Evolutionary conservation across 2,113 vertebrate species (phyloP), one percentile per base, ranked within the genome.

Genomic region (Atlantisia rogersi): DNA sequence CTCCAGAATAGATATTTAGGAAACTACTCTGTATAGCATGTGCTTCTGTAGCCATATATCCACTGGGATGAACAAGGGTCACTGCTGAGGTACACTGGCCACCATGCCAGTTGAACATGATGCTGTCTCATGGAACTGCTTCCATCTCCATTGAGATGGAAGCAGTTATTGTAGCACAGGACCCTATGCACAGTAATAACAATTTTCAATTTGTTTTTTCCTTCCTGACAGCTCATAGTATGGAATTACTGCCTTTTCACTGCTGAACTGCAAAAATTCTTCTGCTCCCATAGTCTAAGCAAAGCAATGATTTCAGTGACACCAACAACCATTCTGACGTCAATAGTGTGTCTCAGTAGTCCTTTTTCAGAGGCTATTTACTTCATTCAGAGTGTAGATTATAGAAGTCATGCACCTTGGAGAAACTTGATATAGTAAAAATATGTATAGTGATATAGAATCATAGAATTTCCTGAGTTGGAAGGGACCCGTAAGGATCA

Each of bases 71-170:
- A 75, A 31, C n/a, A 84, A 52, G 9, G 40, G 48, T 68, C n/a
- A 24, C 13, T 63, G 17, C 39, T 82, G 86, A 81, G 44, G 40
- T 7, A 44, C 4, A 2, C 39, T 15, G 42, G 24, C 20, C 24
- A 62, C 26, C 6, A 19, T 1, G 0, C 26, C 52, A 52, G 32
- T 44, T 25, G 67, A 75, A 15, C n/a, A 14, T 0, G 0, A 19
- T 22, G 10, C 4, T 40, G 21, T 78, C 16, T 74, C 17, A 26
- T 58, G 83, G 37, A 42, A 60, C n/a, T n/a, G 19, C 32, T 28
- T 79, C 15, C 12, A 55, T 16, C 21, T 42, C 31, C 7, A 40
- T 3, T 12, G 60, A 82, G 52, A 65, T 67, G 19, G 40, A 78
- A 59, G 24, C 20, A 74, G 26, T 50, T 69, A 25, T 12, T 53